Percentiles rank a stretch among this genome's conserved stretches.
phyloP scores from a whole-genome alignment of 2,113 vertebrate species.

The Pelecanoides urinatrix region DNA sequence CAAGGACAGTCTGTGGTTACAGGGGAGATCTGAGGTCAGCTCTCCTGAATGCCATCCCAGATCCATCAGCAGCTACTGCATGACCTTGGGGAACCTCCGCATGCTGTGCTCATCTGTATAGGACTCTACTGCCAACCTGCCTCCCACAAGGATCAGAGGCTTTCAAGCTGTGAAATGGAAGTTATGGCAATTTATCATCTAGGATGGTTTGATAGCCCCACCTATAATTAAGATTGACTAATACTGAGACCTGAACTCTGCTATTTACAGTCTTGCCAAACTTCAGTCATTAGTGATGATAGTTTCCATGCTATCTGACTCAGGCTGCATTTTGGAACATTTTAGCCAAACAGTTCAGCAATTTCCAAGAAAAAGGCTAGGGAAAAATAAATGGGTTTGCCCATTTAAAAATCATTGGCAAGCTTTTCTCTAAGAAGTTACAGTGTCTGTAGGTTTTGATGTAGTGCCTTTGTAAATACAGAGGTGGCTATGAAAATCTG shows the following conservation, averaged over 20 bases:
- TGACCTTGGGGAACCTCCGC: not conserved
- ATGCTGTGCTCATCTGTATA: not conserved
- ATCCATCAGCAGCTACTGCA: not conserved
- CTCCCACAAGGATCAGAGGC: not conserved
- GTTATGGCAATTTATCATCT: not conserved
- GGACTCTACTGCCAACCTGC: not conserved
- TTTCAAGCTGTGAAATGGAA: not conserved
- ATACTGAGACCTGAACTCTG: not conserved
- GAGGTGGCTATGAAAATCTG: not conserved
- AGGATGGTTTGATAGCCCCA: not conserved
- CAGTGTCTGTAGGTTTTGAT: not conserved
- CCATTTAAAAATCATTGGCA: not conserved
- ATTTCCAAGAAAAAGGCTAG: conserved; percentile 38
- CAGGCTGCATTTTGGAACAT: conserved; percentile 24
- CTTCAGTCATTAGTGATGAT: not conserved
- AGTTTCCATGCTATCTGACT: conserved; percentile 42
- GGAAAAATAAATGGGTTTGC: not conserved
- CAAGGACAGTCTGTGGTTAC: not conserved
- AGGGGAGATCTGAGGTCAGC: not conserved
- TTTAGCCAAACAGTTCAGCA: not conserved
- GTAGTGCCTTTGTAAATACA: not conserved
- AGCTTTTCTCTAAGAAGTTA: not conserved
- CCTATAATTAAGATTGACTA: conserved; percentile 4
- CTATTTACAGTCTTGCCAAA: conserved; percentile 9
- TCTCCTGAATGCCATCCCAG: not conserved